Base-by-base conservation (phyloP, 2,113 vertebrate genomes). In the Gulo gulo region DNA sequence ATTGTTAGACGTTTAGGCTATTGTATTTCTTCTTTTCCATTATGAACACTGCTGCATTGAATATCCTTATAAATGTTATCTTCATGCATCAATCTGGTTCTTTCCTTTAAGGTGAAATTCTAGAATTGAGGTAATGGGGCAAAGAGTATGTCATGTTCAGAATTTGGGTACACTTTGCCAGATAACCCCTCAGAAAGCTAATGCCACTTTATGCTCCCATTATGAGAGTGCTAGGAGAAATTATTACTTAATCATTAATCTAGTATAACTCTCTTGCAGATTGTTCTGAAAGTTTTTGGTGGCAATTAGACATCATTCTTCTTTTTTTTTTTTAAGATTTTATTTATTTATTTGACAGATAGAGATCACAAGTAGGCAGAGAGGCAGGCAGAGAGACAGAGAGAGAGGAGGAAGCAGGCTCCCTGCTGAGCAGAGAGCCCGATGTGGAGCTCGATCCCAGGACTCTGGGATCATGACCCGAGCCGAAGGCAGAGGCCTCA, bases 101-200 rank as follows among this genome's bases (percentile, higher is more conserved):
- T 96, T 96, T 93, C 13, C 20, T 45, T 39, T 89, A 61, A 67
- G 71, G 71, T 23, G 85, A 55, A 63, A 73, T 59, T 61, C 74
- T 81, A 73, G 39, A 86, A 80, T 16, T 82, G n/a, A 63, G 45
- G 31, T 86, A 86, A 42, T 81, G 61, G 21, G 6, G 12, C 52
- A 95, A 14, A 93, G 45, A 89, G 2, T 85, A 74, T 87, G 57
- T 7, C 39, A 7, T 91, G n/a, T 81, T 91, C 95, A 91, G 94
- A 71, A 94, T 91, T 91, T 69, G 45, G n/a, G 12, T 93, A 47
- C 15, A 39, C 82, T 91, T 94, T 95, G 16, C n/a, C n/a, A 50
- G 76, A 36, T 69, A 83, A 50, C 74, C 34, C 63, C 92, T 93
- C 36, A 86, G 87, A 89, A 90, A 97, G 52, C 36, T 73, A 80